Base-by-base conservation (phyloP, 1,140 invertebrate species). In the Listronotus bonariensis region DNA sequence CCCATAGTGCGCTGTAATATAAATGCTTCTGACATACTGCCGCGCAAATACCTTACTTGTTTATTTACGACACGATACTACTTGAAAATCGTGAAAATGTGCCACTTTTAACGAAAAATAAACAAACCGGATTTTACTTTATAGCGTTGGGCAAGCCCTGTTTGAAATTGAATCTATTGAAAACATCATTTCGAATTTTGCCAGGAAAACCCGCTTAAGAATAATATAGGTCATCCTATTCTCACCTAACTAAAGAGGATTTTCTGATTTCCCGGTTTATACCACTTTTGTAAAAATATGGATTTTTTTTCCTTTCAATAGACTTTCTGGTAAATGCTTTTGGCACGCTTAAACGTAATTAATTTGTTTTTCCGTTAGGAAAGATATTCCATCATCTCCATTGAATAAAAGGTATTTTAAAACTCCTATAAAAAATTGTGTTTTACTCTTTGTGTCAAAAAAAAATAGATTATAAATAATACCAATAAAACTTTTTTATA, bases 161-260 rank as follows among this genome's bases (percentile, higher is more conserved):
- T 31, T 6, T 60, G 46, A 60, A 60, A 60, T 60, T 52, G 58
- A 51, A 51, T 60, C 58, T 60, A 60, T 60, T 60, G 58, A 60
- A 60, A 51, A 18, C 45, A 60, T 60, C 36, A 31, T 60, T 60
- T n/a, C 32, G 58, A 60, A 51, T 41, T 49, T 60, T 42, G 41
- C 42, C 9, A 60, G 14, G 46, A 36, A 51, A 51, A 32, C 31
- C 38, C 46, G 49, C 26, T 60, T 40, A 38, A 14, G 46, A 38
- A 32, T 46, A 58, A 46, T 58, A 45, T 32, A 60, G 45, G 49
- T 60, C 20, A 49, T 58, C 56, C 26, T 60, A 43, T 51, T 40
- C 46, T 38, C 46, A 60, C 45, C 56, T 58, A 31, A 46, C 56
- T 17, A 45, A 49, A 48, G 26, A 10, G 46, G 10, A 42, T 60